Conservation (phyloP, 2,797 vertebrate genomes). For the Lacerta viridis region DNA sequence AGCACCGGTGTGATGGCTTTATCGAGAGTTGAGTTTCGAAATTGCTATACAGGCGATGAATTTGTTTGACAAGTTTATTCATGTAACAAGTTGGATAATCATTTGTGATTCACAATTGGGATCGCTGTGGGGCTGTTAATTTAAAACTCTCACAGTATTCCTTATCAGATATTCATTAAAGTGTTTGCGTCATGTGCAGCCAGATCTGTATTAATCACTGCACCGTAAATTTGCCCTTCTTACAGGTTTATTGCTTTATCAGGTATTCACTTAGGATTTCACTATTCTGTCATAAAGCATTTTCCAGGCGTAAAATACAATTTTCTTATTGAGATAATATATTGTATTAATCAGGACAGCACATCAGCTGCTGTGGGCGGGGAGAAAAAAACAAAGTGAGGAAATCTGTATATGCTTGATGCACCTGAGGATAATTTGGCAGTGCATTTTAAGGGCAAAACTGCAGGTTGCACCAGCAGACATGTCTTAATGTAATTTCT, state of each 20-base stretch:
- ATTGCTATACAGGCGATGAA: conserved; percentile 60
- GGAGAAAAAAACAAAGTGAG: background rate
- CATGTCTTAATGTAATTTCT: background rate
- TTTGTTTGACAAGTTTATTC: conserved; percentile 76
- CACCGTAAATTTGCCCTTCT: conserved; percentile 67
- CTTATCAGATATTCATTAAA: conserved; percentile 70
- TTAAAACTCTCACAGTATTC: conserved; percentile 68
- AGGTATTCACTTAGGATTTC: conserved; percentile 67
- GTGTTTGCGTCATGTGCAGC: conserved; percentile 51
- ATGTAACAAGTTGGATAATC: conserved; percentile 74
- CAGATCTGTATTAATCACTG: conserved; percentile 65
- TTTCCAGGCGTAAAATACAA: conserved; percentile 37
- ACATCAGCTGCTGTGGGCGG: conserved; percentile 20
- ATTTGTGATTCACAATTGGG: conserved; percentile 70
- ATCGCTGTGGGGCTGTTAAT: conserved; percentile 67
- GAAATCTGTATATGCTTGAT: conserved; percentile 35
- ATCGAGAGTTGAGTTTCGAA: conserved; percentile 51
- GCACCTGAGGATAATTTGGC: background rate
- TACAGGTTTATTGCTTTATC: conserved; percentile 62
- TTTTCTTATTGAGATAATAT: conserved; percentile 60
- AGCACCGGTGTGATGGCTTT: conserved; percentile 55
- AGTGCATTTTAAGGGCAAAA: conserved; percentile 23
- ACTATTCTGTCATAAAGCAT: conserved; percentile 59
- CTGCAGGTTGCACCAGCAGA: conserved; percentile 22
- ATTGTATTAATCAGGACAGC: conserved; percentile 34